Evolutionary conservation across 2,113 vertebrate species (phyloP).

Genomic region (Muntiacus reevesi): DNA sequence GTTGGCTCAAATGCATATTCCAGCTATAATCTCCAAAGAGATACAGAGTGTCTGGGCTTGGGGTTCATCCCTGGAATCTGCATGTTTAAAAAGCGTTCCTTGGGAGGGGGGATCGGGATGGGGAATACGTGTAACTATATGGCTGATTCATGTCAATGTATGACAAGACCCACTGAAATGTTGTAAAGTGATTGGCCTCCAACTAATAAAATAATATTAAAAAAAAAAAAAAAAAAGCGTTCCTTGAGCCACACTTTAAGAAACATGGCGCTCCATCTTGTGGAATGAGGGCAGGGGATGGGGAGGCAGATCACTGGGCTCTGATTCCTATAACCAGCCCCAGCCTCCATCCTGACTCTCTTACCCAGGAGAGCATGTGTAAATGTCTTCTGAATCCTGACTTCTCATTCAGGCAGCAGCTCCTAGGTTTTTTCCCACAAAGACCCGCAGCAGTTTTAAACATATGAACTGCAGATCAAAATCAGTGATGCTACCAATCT

Average conservation of each 20-base stretch:
- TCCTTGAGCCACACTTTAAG: background rate
- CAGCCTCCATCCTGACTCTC: background rate
- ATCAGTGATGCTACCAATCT: background rate
- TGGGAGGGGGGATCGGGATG: too few relatives aligned
- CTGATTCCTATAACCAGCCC: background rate
- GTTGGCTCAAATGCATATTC: background rate
- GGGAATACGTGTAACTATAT: too few relatives aligned
- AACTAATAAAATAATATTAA: too few relatives aligned
- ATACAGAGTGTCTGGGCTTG: background rate
- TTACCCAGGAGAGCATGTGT: background rate
- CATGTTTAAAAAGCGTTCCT: background rate
- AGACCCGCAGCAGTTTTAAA: background rate
- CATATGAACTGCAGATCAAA: background rate
- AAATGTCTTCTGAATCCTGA: background rate
- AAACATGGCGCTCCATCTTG: background rate
- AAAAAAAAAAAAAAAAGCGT: too few relatives aligned
- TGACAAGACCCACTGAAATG: too few relatives aligned
- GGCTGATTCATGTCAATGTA: too few relatives aligned
- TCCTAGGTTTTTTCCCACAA: background rate
- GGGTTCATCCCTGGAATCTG: constrained; percentile 18
- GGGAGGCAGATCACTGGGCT: background rate
- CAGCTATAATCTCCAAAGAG: constrained; percentile 14
- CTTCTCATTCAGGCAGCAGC: background rate
- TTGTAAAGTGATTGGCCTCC: too few relatives aligned
- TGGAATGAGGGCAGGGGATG: background rate